These are phyloP conservation scores for Amiota minor DNA, from an alignment of 2,888 invertebrate species.

Conservation along the genomic window DNA sequence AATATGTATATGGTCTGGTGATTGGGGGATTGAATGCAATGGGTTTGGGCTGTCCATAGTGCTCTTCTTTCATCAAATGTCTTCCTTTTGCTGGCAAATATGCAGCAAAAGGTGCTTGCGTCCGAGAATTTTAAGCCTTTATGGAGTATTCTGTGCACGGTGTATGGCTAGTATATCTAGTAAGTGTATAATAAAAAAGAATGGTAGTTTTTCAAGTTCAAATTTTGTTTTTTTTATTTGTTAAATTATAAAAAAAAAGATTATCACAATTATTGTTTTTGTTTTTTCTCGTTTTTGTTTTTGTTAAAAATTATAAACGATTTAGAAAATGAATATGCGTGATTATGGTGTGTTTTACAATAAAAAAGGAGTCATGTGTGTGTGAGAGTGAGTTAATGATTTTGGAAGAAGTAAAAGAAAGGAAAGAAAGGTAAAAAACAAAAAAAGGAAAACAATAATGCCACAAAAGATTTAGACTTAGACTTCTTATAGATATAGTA, in stretches of 20 bases:
- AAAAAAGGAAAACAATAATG: not conserved
- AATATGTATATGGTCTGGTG: too few species aligned
- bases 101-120: too few species aligned
- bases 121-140: too few species aligned
- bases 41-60: too few species aligned
- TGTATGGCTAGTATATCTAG: too few species aligned
- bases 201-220: slow-evolving; percentile 23
- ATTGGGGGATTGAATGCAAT: not conserved
- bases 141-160: too few species aligned
- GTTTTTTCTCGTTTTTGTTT: slow-evolving; percentile 55
- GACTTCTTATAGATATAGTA: slow-evolving; percentile 9
- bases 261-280: slow-evolving; percentile 62
- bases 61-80: too few species aligned
- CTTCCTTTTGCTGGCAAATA: too few species aligned
- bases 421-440: not conserved
- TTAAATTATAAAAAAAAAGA: slow-evolving; percentile 62
- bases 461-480: slow-evolving; percentile 11
- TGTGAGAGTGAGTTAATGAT: too few species aligned
- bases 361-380: slow-evolving; percentile 10
- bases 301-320: slow-evolving; percentile 48
- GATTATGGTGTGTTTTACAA: slow-evolving; percentile 29
- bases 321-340: slow-evolving; percentile 37
- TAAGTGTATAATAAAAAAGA: slow-evolving; percentile 18
- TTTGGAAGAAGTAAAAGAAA: not conserved
- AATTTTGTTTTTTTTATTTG: slow-evolving; percentile 44